Evolutionary conservation across 1,140 invertebrate genomes (phyloP).

Genomic region (Lasaia peninsularis): DNA sequence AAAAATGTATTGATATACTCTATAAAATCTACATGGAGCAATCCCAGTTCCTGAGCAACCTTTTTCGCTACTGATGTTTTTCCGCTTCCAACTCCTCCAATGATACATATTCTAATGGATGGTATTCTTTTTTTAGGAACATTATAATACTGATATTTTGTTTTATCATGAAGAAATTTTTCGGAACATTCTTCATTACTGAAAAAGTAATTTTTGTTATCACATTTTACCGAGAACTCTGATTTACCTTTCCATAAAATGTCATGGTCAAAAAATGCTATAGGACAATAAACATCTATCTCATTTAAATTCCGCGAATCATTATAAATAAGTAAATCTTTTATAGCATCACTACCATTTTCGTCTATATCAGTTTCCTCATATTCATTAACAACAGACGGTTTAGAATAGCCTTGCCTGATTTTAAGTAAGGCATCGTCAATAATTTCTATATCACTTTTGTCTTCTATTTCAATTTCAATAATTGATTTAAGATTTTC

Average conservation of each 20-base stretch:
- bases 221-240: slow-evolving; percentile 68
- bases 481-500: slow-evolving; percentile 46
- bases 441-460: slow-evolving; percentile 52
- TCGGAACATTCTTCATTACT: slow-evolving; percentile 61
- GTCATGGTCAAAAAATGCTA: slow-evolving; percentile 68
- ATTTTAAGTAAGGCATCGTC: slow-evolving; percentile 57
- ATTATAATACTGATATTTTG: slow-evolving; percentile 56
- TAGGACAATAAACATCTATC: slow-evolving; percentile 77
- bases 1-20: slow-evolving; percentile 50
- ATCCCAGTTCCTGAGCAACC: slow-evolving; percentile 75
- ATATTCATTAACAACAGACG: slow-evolving; percentile 33
- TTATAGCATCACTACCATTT: slow-evolving; percentile 38
- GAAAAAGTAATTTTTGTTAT: slow-evolving; percentile 75
- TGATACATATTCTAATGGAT: slow-evolving; percentile 74
- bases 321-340: slow-evolving; percentile 49
- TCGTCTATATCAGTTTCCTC: slow-evolving; percentile 42
- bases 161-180: slow-evolving; percentile 65
- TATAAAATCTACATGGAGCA: slow-evolving; percentile 72
- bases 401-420: slow-evolving; percentile 44
- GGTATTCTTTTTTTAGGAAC: slow-evolving; percentile 63
- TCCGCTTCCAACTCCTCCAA: slow-evolving; percentile 75
- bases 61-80: slow-evolving; percentile 69
- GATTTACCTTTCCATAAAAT: slow-evolving; percentile 79
- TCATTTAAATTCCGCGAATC: slow-evolving; percentile 71
- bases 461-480: slow-evolving; percentile 53